Evolutionary conservation across 2,113 vertebrate species (phyloP).

Genomic region (Mystacornis crossleyi): DNA sequence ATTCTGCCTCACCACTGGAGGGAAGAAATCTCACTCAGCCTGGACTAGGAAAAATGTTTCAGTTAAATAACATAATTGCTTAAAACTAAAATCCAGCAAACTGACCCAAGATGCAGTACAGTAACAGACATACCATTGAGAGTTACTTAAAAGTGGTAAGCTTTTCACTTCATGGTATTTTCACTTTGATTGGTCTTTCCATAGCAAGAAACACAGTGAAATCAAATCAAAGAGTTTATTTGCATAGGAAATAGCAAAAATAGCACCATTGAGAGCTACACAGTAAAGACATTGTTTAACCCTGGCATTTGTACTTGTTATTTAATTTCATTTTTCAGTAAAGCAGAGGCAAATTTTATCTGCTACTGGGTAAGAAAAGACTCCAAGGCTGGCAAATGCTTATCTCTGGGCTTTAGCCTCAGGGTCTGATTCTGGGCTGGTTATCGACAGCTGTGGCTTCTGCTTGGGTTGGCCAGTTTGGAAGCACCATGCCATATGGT

Average conservation of each 20-base stretch:
- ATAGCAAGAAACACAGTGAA: constrained; percentile 5
- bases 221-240: constrained; percentile 57
- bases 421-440: not conserved
- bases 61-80: not conserved
- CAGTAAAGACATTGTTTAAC: constrained; percentile 24
- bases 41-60: not conserved
- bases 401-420: not conserved
- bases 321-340: constrained; percentile 24
- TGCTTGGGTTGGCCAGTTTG: not conserved
- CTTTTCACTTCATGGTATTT: not conserved
- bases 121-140: not conserved
- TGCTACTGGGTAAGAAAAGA: not conserved
- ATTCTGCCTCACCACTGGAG: not conserved
- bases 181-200: not conserved
- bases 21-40: not conserved
- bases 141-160: not conserved
- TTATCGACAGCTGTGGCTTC: not conserved
- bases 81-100: not conserved
- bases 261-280: constrained; percentile 19
- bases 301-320: not conserved
- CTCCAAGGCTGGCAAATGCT: not conserved
- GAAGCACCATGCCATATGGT: not conserved
- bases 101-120: not conserved
- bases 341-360: not conserved
- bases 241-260: constrained; percentile 36